Evolutionary conservation across 1,140 invertebrate species (phyloP).

Genomic region (Delia radicum): DNA sequence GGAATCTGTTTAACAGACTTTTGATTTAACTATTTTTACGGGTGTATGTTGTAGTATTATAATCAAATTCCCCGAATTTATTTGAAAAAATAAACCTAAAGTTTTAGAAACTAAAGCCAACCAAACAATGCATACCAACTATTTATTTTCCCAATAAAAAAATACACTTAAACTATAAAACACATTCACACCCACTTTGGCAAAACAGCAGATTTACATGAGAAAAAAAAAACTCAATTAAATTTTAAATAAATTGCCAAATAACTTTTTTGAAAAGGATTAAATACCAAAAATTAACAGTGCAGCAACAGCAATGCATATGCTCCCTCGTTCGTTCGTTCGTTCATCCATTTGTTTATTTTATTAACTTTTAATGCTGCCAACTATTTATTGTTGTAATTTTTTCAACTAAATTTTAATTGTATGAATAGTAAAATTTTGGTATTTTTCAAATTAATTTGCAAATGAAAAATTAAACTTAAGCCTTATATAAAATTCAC

Average conservation of each 20-base stretch:
- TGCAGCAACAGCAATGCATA: conserved; percentile 4
- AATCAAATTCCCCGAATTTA: not conserved
- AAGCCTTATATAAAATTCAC: no score
- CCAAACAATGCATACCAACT: not conserved
- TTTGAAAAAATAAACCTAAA: not conserved
- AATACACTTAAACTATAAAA: not conserved
- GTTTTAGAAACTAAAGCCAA: not conserved
- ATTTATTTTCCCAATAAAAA: not conserved
- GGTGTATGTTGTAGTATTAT: not conserved
- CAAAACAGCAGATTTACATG: not conserved
- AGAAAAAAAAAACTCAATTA: conserved; percentile 10
- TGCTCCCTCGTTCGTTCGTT: not conserved
- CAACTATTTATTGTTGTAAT: no score
- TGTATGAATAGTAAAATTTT: no score
- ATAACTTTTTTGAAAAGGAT: conserved; percentile 9
- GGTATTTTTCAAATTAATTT: no score
- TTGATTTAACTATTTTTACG: no score
- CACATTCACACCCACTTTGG: not conserved
- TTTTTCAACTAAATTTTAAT: no score
- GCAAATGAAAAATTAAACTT: no score
- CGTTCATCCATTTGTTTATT: not conserved
- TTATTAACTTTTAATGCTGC: not conserved
- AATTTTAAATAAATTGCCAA: conserved; percentile 16
- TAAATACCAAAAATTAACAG: not conserved
- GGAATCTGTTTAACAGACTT: no score